phyloP scores from a whole-genome alignment of 2,113 vertebrate species.

The Phrynocephalus versicolor region DNA sequence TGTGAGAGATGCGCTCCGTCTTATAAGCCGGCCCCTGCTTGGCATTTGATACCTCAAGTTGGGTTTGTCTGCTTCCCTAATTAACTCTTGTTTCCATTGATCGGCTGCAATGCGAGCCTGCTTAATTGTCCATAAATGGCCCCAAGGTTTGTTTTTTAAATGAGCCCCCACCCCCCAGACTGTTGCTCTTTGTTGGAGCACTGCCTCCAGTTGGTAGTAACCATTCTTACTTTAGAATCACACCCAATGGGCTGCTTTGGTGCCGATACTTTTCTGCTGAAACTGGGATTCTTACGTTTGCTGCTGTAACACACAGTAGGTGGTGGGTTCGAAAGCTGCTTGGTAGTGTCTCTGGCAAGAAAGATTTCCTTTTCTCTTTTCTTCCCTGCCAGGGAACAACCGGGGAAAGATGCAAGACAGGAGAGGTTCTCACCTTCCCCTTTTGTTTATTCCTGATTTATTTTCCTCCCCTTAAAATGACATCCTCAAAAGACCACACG shows the following conservation, averaged over 20 bases:
- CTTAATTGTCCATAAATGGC: not conserved
- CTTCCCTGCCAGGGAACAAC: too few relatives aligned
- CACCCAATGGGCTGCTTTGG: not conserved
- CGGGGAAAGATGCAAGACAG: too few relatives aligned
- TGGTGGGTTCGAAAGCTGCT: too few relatives aligned
- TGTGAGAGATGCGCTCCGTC: not conserved
- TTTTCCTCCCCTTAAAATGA: too few relatives aligned
- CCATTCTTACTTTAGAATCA: not conserved
- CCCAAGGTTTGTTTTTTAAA: not conserved
- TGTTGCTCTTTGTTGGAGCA: not conserved
- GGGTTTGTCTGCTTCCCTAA: not conserved
- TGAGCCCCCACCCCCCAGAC: too few relatives aligned
- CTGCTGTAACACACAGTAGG: not conserved
- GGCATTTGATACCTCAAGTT: not conserved
- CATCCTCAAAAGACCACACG: too few relatives aligned
- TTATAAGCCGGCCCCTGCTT: not conserved
- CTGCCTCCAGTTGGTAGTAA: not conserved
- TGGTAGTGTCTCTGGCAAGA: too few relatives aligned
- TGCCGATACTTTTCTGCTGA: not conserved
- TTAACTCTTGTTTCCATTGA: not conserved
- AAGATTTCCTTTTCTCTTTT: too few relatives aligned
- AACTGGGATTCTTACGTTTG: not conserved
- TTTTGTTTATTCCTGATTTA: too few relatives aligned
- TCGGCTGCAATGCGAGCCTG: not conserved
- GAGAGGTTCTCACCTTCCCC: too few relatives aligned